phyloP scores from a whole-genome alignment of 2,888 invertebrate genomes.

The Labia minor region DNA sequence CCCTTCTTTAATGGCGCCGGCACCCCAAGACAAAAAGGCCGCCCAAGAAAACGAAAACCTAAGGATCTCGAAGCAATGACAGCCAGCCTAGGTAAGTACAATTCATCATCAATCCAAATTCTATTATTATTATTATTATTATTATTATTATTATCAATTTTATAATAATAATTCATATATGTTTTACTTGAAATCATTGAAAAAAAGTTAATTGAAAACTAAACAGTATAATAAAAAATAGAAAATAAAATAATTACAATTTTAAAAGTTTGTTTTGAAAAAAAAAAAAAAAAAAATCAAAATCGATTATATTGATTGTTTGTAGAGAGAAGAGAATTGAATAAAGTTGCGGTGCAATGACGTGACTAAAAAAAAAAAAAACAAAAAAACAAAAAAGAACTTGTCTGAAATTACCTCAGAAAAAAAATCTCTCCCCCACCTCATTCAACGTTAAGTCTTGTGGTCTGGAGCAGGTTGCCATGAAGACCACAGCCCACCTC shows the following conservation, averaged over 20 bases:
- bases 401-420: background rate
- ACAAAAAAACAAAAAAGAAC: background rate
- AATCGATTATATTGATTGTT: background rate
- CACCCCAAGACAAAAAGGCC: slow-evolving; percentile 76
- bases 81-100: slow-evolving; percentile 66
- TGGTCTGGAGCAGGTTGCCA: background rate
- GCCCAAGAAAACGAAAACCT: slow-evolving; percentile 85
- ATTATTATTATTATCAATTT: too few relatives aligned
- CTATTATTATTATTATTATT: too few relatives aligned
- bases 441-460: background rate
- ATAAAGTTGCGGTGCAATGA: background rate
- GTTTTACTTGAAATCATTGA: too few relatives aligned
- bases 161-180: too few relatives aligned
- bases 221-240: too few relatives aligned
- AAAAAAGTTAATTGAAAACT: too few relatives aligned
- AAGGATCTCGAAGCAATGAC: slow-evolving; percentile 81
- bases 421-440: background rate
- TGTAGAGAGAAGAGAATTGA: background rate
- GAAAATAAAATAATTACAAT: too few relatives aligned
- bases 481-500: background rate
- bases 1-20: slow-evolving; percentile 47
- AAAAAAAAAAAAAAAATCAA: background rate
- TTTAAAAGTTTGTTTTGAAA: too few relatives aligned
- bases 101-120: too few relatives aligned
- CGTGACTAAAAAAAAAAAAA: background rate